Evolutionary conservation across 2,113 vertebrate genomes (phyloP).

Genomic region (Megaleporinus macrocephalus): DNA sequence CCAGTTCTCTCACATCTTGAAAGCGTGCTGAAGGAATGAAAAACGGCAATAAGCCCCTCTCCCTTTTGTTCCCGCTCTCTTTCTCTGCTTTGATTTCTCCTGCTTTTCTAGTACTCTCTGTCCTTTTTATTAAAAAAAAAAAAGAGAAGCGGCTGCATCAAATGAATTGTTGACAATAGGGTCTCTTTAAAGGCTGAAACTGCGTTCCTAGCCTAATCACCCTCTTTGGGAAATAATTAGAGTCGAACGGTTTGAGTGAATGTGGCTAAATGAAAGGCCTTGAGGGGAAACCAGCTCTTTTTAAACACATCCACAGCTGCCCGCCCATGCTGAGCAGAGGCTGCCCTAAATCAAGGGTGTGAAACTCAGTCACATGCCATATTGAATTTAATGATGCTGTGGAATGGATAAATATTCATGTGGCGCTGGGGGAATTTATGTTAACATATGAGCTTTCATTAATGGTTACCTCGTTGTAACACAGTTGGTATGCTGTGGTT

Average conservation of each 20-base stretch:
- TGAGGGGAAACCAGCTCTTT: conserved; percentile 19
- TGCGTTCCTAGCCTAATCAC: not conserved
- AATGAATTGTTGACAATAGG: conserved; percentile 35
- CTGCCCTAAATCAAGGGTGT: not conserved
- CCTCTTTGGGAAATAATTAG: conserved; percentile 15
- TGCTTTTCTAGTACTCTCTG: not conserved
- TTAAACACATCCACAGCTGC: not conserved
- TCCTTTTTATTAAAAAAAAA: not conserved
- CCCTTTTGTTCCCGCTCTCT: not conserved
- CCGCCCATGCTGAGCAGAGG: not conserved
- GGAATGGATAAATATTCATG: not conserved
- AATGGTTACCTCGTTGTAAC: too few species aligned
- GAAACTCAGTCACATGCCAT: not conserved
- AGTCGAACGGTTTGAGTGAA: conserved; percentile 14
- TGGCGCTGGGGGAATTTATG: not conserved
- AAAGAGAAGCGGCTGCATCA: conserved; percentile 4
- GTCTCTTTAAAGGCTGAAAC: conserved; percentile 6
- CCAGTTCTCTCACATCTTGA: conserved; percentile 31
- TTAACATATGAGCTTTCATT: too few species aligned
- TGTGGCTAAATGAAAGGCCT: conserved; percentile 16
- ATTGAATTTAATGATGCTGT: not conserved
- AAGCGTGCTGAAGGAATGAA: conserved; percentile 23
- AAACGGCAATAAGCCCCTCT: not conserved
- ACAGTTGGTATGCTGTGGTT: too few species aligned
- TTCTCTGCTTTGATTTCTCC: conserved; percentile 25